Conservation (phyloP, 2,113 vertebrate genomes). For the Vanacampus margaritifer region DNA sequence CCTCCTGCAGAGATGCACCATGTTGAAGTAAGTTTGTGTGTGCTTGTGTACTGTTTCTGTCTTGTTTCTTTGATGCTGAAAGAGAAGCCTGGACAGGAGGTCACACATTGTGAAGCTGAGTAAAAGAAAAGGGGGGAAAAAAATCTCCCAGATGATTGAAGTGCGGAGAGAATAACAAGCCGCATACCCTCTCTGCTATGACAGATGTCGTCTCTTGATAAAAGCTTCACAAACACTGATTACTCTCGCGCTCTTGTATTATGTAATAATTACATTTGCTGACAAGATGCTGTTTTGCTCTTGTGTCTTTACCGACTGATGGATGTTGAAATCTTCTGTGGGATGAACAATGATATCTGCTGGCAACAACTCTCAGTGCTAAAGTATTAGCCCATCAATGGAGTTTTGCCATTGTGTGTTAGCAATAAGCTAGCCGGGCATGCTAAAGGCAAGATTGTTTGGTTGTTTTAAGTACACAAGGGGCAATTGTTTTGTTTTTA, state of each 20-base stretch:
- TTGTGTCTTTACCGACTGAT: neutral
- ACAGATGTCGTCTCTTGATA: constrained; percentile 75
- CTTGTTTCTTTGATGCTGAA: constrained; percentile 57
- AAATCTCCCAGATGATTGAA: constrained; percentile 59
- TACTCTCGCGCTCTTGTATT: constrained; percentile 26
- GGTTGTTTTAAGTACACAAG: no score
- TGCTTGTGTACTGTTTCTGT: constrained; percentile 34
- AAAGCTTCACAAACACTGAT: constrained; percentile 57
- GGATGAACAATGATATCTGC: neutral
- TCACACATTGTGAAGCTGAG: constrained; percentile 65
- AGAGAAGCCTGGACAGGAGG: constrained; percentile 41
- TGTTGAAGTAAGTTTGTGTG: constrained; percentile 33
- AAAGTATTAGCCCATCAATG: no score
- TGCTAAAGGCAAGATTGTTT: no score
- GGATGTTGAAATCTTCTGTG: neutral
- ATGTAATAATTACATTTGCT: constrained; percentile 31
- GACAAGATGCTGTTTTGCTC: neutral
- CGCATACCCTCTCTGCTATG: constrained; percentile 43
- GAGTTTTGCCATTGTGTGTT: no score
- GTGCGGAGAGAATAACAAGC: constrained; percentile 73
- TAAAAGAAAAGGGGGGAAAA: constrained; percentile 45
- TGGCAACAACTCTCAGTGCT: no score
- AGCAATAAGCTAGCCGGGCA: no score
- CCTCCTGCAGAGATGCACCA: constrained; percentile 66
- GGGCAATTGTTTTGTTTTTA: no score